A percentile compares a stretch with the other conserved stretches of the same genome.
Conservation (phyloP, 2,888 invertebrate species). For the Plusia festucae region DNA sequence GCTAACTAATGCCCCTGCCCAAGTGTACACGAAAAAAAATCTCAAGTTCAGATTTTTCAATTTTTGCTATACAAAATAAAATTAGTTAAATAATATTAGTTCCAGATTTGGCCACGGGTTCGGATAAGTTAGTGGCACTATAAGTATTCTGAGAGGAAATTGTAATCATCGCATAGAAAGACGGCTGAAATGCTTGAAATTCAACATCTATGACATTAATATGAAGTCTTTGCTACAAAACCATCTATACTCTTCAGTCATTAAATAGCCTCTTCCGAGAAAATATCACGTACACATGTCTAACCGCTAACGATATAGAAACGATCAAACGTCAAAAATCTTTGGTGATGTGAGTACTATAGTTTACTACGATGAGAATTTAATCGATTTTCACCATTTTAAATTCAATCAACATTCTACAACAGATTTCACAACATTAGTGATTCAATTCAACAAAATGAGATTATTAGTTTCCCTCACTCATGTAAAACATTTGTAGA, state of each 20-base stretch:
- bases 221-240: slow-evolving; percentile 17
- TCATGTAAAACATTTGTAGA: no score
- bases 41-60: no score
- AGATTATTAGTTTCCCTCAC: not conserved
- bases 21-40: no score
- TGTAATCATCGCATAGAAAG: no score
- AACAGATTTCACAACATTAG: slow-evolving; percentile 1
- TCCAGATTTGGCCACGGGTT: no score
- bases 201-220: slow-evolving; percentile 29
- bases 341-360: slow-evolving; percentile 58
- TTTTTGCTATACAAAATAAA: no score
- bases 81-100: no score
- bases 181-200: no score
- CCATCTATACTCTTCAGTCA: slow-evolving; percentile 48
- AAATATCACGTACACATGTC: slow-evolving; percentile 53
- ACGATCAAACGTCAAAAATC: slow-evolving; percentile 51
- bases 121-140: no score
- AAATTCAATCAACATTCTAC: slow-evolving; percentile 7
- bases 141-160: no score
- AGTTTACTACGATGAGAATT: slow-evolving; percentile 38
- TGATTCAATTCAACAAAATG: slow-evolving; percentile 1
- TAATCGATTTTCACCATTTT: slow-evolving; percentile 16
- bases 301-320: slow-evolving; percentile 48
- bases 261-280: slow-evolving; percentile 57
- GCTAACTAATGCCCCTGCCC: no score